phyloP scores from a whole-genome alignment of 2,797 vertebrate genomes.

The Pseudochirops corinnae region DNA sequence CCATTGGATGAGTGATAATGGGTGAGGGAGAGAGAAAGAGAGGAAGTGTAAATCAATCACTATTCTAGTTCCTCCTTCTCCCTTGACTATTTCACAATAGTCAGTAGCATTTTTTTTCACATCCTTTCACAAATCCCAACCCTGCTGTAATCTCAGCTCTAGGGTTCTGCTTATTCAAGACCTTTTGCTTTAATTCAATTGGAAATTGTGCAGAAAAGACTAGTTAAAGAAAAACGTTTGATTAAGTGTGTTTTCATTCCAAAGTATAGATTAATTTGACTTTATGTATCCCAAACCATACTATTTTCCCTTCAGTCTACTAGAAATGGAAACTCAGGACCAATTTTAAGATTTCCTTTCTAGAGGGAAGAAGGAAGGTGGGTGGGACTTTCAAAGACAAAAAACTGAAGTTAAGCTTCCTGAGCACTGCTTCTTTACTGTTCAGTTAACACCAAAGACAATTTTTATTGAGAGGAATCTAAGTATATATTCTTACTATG shows the following conservation, averaged over 20 bases:
- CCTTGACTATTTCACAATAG: neutral
- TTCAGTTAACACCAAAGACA: neutral
- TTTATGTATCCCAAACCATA: neutral
- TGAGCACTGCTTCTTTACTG: neutral
- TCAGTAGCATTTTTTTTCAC: neutral
- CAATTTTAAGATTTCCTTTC: neutral
- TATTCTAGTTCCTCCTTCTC: neutral
- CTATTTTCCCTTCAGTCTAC: neutral
- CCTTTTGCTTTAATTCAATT: neutral
- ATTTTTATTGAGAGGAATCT: neutral
- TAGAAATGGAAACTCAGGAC: neutral
- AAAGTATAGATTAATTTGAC: neutral
- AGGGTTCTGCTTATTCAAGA: neutral
- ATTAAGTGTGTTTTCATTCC: neutral
- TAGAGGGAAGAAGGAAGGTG: neutral
- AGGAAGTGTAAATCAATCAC: neutral
- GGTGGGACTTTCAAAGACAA: neutral
- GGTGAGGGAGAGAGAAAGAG: neutral
- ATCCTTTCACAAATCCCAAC: neutral
- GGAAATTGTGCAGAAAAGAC: neutral
- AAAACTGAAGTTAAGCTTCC: neutral
- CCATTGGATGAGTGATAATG: neutral
- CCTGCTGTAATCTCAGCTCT: neutral
- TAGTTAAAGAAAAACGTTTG: neutral
- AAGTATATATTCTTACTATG: neutral